Evolutionary conservation across 2,888 invertebrate species (phyloP).

Genomic region (Celastrina argiolus): DNA sequence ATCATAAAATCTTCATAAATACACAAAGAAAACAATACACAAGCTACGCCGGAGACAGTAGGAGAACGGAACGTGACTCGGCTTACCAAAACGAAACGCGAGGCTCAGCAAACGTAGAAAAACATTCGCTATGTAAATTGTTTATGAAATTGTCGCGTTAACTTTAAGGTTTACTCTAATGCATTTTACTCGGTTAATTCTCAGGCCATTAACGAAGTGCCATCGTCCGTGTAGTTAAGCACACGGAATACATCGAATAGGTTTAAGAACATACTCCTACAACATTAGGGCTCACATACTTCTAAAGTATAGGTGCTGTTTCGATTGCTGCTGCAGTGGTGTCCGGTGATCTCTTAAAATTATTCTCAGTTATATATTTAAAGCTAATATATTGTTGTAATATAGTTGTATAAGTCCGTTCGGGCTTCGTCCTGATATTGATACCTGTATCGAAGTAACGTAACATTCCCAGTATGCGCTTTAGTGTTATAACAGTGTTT

Average conservation of each 20-base stretch:
- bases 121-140: conserved; percentile 54
- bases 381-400: conserved; percentile 63
- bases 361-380: conserved; percentile 56
- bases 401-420: conserved; percentile 53
- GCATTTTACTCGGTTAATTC: conserved; percentile 76
- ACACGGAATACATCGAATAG: conserved; percentile 60
- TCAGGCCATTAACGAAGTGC: conserved; percentile 77
- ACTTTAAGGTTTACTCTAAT: conserved; percentile 67
- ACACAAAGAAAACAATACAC: conserved; percentile 54
- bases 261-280: conserved; percentile 39
- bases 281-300: conserved; percentile 25
- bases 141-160: conserved; percentile 55
- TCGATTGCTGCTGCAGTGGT: conserved; percentile 59
- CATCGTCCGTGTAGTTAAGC: conserved; percentile 74
- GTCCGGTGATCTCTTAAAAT: conserved; percentile 71
- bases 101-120: conserved; percentile 63
- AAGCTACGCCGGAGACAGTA: conserved; percentile 55
- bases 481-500: conserved; percentile 72
- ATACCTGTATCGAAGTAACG: conserved; percentile 72
- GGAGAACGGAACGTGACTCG: conserved; percentile 63
- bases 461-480: conserved; percentile 76
- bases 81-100: conserved; percentile 73
- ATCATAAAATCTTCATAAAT: conserved; percentile 59
- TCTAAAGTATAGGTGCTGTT: conserved; percentile 21
- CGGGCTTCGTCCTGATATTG: conserved; percentile 60